phyloP scores from a whole-genome alignment of 1,140 invertebrate genomes.

The Euglossa dilemma region DNA sequence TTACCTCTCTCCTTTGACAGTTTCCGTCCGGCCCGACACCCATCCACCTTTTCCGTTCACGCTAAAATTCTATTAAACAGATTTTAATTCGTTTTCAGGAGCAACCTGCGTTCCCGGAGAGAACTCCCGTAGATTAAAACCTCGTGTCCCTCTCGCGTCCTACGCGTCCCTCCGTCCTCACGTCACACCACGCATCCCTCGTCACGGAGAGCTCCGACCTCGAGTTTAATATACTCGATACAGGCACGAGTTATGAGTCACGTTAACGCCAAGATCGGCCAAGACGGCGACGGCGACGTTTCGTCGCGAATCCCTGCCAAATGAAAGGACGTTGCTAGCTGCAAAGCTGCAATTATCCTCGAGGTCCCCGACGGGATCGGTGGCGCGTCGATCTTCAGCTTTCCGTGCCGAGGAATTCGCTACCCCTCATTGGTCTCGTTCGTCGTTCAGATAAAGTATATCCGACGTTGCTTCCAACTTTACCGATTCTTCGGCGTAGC shows the following conservation, averaged over 20 bases:
- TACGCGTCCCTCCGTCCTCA: constrained; percentile 9
- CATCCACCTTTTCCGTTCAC: background rate
- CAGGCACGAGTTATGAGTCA: background rate
- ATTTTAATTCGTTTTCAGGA: constrained; percentile 55
- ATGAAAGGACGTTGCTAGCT: background rate
- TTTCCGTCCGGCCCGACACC: background rate
- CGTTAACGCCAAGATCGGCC: background rate
- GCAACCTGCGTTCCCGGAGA: constrained; percentile 36
- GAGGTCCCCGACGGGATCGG: background rate
- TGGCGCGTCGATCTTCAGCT: background rate
- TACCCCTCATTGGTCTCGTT: constrained; percentile 15
- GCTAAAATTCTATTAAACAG: constrained; percentile 49
- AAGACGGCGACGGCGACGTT: too few relatives aligned
- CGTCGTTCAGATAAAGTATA: background rate
- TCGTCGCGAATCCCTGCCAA: background rate
- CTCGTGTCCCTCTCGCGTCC: background rate
- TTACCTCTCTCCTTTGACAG: constrained; percentile 18
- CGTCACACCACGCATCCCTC: constrained; percentile 2
- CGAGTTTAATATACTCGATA: constrained; percentile 23
- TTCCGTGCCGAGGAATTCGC: constrained; percentile 5
- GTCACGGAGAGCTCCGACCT: background rate
- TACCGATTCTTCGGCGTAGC: constrained; percentile 37
- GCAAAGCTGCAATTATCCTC: background rate
- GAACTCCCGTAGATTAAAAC: constrained; percentile 32
- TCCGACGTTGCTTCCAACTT: background rate